A percentile compares a stretch with the other conserved stretches of the same genome.
Conservation (phyloP, 2,888 invertebrate genomes). For the Chloroclystis v-ata region DNA sequence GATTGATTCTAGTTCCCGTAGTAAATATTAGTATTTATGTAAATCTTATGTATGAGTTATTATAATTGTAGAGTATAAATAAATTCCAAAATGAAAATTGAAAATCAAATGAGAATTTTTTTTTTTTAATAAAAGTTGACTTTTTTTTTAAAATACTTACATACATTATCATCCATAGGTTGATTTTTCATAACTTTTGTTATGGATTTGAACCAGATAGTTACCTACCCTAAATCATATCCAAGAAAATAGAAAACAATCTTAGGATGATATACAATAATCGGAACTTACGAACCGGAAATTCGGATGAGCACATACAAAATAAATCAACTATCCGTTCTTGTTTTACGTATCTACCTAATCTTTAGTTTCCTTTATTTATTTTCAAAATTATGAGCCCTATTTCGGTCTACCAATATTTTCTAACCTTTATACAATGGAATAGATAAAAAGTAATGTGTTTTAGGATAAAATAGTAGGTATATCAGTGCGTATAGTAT, state of each 20-base stretch:
- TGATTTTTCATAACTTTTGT: no score
- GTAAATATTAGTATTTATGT: no score
- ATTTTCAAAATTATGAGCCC: slow-evolving; percentile 31
- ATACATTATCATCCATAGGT: no score
- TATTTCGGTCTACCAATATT: slow-evolving; percentile 22
- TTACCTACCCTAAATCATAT: no score
- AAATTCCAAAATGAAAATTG: no score
- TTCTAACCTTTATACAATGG: slow-evolving; percentile 26
- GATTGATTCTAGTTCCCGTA: no score
- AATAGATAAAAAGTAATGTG: slow-evolving; percentile 10
- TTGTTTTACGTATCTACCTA: slow-evolving; percentile 26
- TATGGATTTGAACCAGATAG: no score
- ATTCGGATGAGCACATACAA: slow-evolving; percentile 20
- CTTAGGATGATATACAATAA: background rate
- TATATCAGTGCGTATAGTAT: slow-evolving; percentile 14
- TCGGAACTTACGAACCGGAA: slow-evolving; percentile 14
- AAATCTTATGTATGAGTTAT: no score
- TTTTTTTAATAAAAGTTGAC: no score
- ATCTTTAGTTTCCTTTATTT: slow-evolving; percentile 28
- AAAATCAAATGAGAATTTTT: no score
- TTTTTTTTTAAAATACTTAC: no score
- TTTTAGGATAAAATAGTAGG: slow-evolving; percentile 7
- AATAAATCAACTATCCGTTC: slow-evolving; percentile 28
- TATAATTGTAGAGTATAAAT: no score
- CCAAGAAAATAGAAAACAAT: background rate